Conservation (phyloP, 2,888 invertebrate genomes). For the Meteorus cinctellus region DNA sequence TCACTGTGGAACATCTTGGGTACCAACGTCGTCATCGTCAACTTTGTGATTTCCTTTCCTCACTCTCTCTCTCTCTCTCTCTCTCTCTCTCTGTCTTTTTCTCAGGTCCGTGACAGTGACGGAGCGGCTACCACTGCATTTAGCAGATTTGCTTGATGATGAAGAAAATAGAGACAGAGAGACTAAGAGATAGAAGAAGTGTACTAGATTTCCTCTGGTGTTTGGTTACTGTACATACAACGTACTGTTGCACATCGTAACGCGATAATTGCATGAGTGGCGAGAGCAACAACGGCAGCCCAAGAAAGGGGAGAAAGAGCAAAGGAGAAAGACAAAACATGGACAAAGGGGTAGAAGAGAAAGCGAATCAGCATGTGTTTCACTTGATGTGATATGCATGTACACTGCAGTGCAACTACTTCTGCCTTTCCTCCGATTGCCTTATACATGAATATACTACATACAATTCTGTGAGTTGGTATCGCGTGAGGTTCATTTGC, state of each 20-base stretch:
- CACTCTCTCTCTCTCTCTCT: neutral
- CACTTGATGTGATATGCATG: constrained; percentile 16
- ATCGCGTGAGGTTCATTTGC: constrained; percentile 69
- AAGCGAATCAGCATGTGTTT: constrained; percentile 28
- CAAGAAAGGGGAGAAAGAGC: constrained; percentile 34
- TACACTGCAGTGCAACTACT: constrained; percentile 9
- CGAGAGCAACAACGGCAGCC: constrained; percentile 30
- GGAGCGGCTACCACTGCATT: constrained; percentile 2
- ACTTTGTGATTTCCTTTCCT: neutral
- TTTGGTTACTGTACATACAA: constrained; percentile 41
- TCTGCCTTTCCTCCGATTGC: constrained; percentile 11
- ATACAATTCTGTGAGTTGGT: constrained; percentile 40
- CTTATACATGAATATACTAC: constrained; percentile 27
- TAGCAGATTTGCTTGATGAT: neutral
- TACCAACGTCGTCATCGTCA: neutral
- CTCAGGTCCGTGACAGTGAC: constrained; percentile 14
- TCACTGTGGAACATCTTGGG: neutral
- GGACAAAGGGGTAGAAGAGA: constrained; percentile 32
- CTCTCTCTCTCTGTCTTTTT: neutral
- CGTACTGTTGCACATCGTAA: constrained; percentile 40
- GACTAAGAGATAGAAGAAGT: neutral
- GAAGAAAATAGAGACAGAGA: neutral
- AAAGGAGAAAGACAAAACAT: constrained; percentile 29
- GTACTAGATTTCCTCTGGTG: constrained; percentile 41
- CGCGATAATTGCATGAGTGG: constrained; percentile 53